Percentiles rank a stretch among this genome's conserved stretches.
Evolutionary conservation across 2,113 vertebrate species (phyloP).

Genomic region (Pangasianodon hypophthalmus): DNA sequence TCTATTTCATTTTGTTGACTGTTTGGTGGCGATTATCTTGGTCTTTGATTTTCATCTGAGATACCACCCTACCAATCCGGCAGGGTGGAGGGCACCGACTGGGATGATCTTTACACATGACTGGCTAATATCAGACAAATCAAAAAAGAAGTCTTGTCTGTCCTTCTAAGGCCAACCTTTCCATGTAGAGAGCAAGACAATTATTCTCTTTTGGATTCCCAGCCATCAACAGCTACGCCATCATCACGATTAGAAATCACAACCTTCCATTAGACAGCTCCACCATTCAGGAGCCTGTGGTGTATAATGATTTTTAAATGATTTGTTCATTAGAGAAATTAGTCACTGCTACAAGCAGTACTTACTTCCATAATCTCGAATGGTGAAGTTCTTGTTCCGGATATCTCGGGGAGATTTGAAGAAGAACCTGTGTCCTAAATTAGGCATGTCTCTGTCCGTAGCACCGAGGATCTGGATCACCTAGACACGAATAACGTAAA

Average conservation of each 20-base stretch:
- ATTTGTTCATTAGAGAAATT: not conserved
- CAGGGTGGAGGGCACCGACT: not conserved
- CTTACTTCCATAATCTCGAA: constrained; percentile 95
- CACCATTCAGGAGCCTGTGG: not conserved
- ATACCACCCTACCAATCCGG: not conserved
- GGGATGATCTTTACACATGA: not conserved
- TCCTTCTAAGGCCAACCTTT: not conserved
- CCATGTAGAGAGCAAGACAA: not conserved
- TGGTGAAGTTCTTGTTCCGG: constrained; percentile 89
- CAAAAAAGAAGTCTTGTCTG: not conserved
- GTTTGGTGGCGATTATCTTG: not conserved
- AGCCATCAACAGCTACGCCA: not conserved
- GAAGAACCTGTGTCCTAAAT: constrained; percentile 84
- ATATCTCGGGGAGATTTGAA: constrained; percentile 84
- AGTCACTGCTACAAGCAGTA: not conserved
- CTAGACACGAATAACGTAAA: constrained; percentile 64
- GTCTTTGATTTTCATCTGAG: not conserved
- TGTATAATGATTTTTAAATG: not conserved
- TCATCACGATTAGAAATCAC: not conserved
- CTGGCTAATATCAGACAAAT: not conserved
- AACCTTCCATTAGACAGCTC: not conserved
- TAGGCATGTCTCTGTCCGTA: constrained; percentile 83
- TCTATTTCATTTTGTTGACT: not conserved
- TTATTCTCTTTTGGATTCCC: not conserved
- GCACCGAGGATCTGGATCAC: constrained; percentile 88